Base-by-base conservation (phyloP, 2,113 vertebrate species). In the Gallinago paraguaiae region DNA sequence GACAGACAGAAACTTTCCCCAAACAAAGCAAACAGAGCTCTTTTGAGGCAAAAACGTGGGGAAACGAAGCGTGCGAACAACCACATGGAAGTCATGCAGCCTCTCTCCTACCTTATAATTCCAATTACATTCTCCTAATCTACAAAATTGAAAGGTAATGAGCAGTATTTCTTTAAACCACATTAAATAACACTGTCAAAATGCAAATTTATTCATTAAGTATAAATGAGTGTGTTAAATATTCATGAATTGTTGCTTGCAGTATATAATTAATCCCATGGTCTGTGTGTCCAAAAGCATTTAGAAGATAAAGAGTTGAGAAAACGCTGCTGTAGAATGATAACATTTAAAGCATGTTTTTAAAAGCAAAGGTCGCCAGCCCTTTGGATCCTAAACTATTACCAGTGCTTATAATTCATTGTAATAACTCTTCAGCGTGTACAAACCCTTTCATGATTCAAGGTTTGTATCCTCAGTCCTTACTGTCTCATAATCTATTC, bases 181-280 rank as follows among this genome's bases (percentile, higher is more conserved):
- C 96, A 98, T 97, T 98, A 98, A 98, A 98, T 97, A 98, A 98
- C 97, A 97, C 97, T 97, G 98, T 98, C 98, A 98, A 98, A 98
- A 98, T 98, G 98, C 97, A 98, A 98, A 98, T 98, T 98, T 98
- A 98, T 98, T 98, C 97, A 98, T 98, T 98, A 98, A 98, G 97
- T 98, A 98, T 98, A 98, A 97, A 98, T 98, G 97, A 98, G 93
- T 67, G 61, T 97, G 96, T 98, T 98, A 98, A 98, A 98, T 98
- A 98, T 98, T 98, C 98, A 98, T 98, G 98, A 98, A 97, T 96
- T 98, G 97, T 98, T 98, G 94, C 96, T 98, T 95, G 95, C 94
- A 94, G 96, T 97, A 96, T 98, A 96, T 98, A 98, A 98, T 98
- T 98, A 98, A 98, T 98, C 97, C 97, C 96, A 93, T 95, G 97